Evolutionary conservation across 1,140 invertebrate species (phyloP).

Genomic region (Subanguina moxae): DNA sequence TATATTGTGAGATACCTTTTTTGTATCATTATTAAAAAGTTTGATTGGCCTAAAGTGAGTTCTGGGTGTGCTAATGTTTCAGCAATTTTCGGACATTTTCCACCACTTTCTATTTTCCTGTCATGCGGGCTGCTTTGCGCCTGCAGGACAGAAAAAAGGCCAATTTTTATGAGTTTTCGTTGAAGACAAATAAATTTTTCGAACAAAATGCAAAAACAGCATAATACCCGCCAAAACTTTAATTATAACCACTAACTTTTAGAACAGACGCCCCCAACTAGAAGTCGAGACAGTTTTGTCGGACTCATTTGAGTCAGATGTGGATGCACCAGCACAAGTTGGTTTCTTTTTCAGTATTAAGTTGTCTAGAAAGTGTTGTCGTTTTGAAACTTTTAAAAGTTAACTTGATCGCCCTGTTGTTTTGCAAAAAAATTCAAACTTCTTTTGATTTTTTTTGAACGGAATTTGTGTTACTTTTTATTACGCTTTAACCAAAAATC

Average conservation of each 20-base stretch:
- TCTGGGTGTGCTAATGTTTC: neutral
- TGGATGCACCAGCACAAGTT: neutral
- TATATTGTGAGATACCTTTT: constrained; percentile 9
- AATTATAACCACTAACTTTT: constrained; percentile 2
- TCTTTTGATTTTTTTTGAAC: too few species aligned
- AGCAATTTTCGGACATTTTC: neutral
- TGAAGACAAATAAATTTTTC: too few species aligned
- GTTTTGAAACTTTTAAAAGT: too few species aligned
- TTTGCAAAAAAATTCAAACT: too few species aligned
- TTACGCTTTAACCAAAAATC: too few species aligned
- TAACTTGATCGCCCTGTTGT: too few species aligned
- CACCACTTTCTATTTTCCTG: too few species aligned
- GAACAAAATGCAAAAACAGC: too few species aligned
- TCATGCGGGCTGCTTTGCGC: too few species aligned
- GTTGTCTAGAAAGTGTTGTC: too few species aligned
- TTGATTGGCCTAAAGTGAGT: neutral
- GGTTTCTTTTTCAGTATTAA: constrained; percentile 4
- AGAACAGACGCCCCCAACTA: constrained; percentile 2
- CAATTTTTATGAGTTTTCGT: too few species aligned
- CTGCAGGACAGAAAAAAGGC: too few species aligned
- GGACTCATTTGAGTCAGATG: constrained; percentile 23
- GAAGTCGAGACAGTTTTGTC: constrained; percentile 23
- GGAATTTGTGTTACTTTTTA: constrained; percentile 10
- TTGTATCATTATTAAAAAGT: neutral
- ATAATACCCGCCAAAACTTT: neutral